Base-by-base conservation (phyloP, 2,113 vertebrate genomes). In the Hylia prasina region DNA sequence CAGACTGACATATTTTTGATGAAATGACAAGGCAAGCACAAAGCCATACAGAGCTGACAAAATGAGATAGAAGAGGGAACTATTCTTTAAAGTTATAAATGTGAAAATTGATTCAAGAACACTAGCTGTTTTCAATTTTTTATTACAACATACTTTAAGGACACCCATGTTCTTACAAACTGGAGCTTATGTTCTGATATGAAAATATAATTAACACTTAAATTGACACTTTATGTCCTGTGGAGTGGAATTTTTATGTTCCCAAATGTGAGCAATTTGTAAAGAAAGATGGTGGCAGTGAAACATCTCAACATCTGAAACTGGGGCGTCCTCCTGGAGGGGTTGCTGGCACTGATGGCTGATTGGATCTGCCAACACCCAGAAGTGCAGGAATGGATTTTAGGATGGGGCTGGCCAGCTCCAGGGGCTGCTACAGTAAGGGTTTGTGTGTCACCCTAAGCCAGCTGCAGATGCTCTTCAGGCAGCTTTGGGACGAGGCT, bases 21-120 rank as follows among this genome's bases (percentile, higher is more conserved):
- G 87, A 90, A 95, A 85, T 94, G 78, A 93, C 95, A 91, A 90
- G 19, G 92, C 82, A 69, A 94, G 83, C 60, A 73, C 33, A 93
- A 86, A 85, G 91, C 89, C 51, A 11, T 90, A 90, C 53, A 44
- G 44, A 70, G 44, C 45, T 97, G 90, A 83, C 39, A 93, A 89
- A 81, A 95, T 40, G 39, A 92, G n/a, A 89, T 39, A 93, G 94
- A 83, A 93, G 88, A 79, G 80, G 69, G 94, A 96, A 95, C 83
- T 82, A 89, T 84, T 89, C 96, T 95, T 94, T 96, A 92, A 76
- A 96, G 96, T 84, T 78, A 58, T 79, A 96, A 97, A 98, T 53
- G 97, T 98, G 97, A 95, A 97, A 98, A 98, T 96, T 95, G 97
- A 96, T 95, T 97, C 90, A 79, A 97, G 96, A 96, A 95, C 48